Evolutionary conservation across 1,140 invertebrate species (phyloP), one percentile per base, ranked within the genome.

Genomic region (Araneus ventricosus): DNA sequence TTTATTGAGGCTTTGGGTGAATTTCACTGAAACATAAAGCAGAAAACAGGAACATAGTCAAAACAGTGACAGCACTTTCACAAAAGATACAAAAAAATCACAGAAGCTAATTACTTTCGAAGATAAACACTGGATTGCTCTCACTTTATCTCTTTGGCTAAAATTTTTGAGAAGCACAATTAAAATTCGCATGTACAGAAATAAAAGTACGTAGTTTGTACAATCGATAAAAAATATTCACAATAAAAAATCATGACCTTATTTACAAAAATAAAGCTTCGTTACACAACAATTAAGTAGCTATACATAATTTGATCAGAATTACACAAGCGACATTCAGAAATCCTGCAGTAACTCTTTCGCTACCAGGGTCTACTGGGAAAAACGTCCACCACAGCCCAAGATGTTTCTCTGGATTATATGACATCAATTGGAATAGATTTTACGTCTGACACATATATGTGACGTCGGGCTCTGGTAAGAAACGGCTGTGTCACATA

Each of bases 1-100:
- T 87, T 87, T 87, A 87, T 87, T 87, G 24, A 87, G 85, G 57
- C 52, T 37, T 45, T 87, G 52, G 30, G 85, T 87, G 85, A 87
- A 61, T 61, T 22, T 87, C 39, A 27, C 85, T 14, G 8, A 61
- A 87, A 87, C 59, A 87, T 63, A 63, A 61, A 63, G 39, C 39
- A 87, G 39, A 87, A 87, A 24, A 52, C 57, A 63, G 34, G 39
- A 52, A 63, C 45, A 34, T 57, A 84, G 52, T 52, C 52, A 27
- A 84, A 84, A 84, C 14, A 30, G 27, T 84, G 82, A 57, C 39
- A 84, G 27, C 39, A 24, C 27, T 24, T 37, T 27, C 39, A 84
- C 45, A 34, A 80, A 37, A 17, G 2, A 57, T 30, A 84, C 27
- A 45, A 84, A 84, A 45, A 30, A 37, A 37, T 20, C 75, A 41